These are phyloP conservation scores for Rotaria macrura DNA, from an alignment of 2,888 invertebrate genomes.

Conservation along the genomic window DNA sequence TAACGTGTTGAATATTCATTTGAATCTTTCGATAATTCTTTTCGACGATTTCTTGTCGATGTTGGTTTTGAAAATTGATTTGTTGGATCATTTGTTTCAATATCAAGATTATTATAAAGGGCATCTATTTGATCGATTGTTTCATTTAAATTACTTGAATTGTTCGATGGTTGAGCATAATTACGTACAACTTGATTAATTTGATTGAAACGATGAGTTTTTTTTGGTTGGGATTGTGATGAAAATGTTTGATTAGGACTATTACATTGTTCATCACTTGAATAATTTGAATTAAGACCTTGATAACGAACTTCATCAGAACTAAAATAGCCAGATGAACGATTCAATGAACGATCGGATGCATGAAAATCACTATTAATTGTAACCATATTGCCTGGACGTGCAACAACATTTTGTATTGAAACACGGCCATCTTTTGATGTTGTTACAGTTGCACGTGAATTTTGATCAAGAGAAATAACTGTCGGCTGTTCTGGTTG, in stretches of 20 bases:
- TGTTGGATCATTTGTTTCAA: neutral
- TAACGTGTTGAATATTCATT: neutral
- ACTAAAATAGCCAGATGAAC: constrained; percentile 31
- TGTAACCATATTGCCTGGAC: neutral
- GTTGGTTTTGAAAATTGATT: neutral
- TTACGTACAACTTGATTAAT: neutral
- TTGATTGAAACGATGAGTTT: neutral
- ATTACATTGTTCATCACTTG: neutral
- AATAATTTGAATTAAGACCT: neutral
- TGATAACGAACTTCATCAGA: constrained; percentile 25
- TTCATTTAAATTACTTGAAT: neutral
- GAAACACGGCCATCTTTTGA: constrained; percentile 18
- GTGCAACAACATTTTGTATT: neutral
- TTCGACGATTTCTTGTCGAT: neutral
- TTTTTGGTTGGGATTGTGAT: neutral
- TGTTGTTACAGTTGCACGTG: constrained; percentile 15
- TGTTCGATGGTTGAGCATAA: neutral
- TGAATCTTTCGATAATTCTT: neutral
- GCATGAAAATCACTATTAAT: constrained; percentile 18
- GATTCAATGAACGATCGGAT: constrained; percentile 26
- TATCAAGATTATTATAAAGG: constrained; percentile 13
- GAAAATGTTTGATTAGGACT: neutral
- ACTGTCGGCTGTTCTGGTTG: neutral
- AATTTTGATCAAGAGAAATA: neutral
- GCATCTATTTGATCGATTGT: neutral